Evolutionary conservation across 2,888 invertebrate genomes (phyloP), one percentile per base, ranked within the genome.

Genomic region (Leptothorax acervorum): DNA sequence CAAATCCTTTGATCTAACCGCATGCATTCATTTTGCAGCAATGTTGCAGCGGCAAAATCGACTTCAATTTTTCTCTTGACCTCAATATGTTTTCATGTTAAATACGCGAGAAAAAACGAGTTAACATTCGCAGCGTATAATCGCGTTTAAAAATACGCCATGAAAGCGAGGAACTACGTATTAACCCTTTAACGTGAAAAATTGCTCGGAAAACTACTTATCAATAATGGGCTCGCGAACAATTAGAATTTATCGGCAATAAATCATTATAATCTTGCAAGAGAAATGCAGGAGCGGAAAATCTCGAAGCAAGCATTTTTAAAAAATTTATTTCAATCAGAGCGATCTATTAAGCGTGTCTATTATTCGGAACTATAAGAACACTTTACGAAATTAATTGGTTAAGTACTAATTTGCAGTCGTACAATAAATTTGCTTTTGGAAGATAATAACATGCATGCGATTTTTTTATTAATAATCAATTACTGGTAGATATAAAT

Each of bases 1-100:
- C 68, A 57, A 86, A 82, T 86, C 90, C 91, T 92, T 92, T 92
- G 91, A 92, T 90, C 90, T 87, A 89, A 84, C 87, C 87, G 89
- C 88, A 45, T 82, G 62, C 74, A 79, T 83, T 83, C 73, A 60
- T 68, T 73, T 51, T 57, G 51, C n/a, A 39, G 42, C 55, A 28
- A 23, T 28, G 74, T 53, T 18, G 51, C 35, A 45, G 39, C 18
- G 12, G 53, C 42, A 62, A 55, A 9, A 87, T 81, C 65, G 48
- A 39, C 57, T 65, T 9, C 12, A 51, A 66, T 57, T 73, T 35
- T 62, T 48, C 42, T 63, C 31, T 45, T 68, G 71, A 28, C 62
- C 81, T 45, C 45, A 51, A 23, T 35, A 28, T 74, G 73, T 48
- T 81, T 48, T 65, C 5, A 2, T 9, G n/a, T 45, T 11, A 60